These are phyloP conservation scores for Ips typographus DNA, from an alignment of 1,140 invertebrate genomes.

Conservation along the genomic window DNA sequence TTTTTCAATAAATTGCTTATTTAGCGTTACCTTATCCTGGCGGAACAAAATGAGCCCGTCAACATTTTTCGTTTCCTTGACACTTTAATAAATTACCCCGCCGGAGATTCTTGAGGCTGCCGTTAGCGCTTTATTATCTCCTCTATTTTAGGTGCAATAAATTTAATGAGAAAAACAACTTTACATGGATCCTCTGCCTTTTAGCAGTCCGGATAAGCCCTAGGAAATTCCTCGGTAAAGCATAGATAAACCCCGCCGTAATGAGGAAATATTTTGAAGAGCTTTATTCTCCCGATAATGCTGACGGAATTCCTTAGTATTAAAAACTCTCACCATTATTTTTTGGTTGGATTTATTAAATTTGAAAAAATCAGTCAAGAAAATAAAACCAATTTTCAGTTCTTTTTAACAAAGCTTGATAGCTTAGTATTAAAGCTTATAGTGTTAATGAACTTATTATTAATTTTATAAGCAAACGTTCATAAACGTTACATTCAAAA, in stretches of 20 bases:
- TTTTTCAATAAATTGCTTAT: constrained; percentile 29
- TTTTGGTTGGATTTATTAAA: too few species aligned
- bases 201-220: constrained; percentile 14
- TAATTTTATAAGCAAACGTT: too few species aligned
- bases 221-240: constrained; percentile 8
- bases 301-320: too few species aligned
- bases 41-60: constrained; percentile 22
- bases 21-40: constrained; percentile 20
- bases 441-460: too few species aligned
- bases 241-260: not conserved
- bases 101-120: constrained; percentile 27
- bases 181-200: constrained; percentile 17
- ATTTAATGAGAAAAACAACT: constrained; percentile 29
- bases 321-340: too few species aligned
- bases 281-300: not conserved
- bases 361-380: too few species aligned
- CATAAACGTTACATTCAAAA: too few species aligned
- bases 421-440: too few species aligned
- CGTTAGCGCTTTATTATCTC: constrained; percentile 28
- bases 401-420: too few species aligned
- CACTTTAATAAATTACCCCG: constrained; percentile 24
- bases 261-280: not conserved
- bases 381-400: too few species aligned
- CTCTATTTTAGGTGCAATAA: constrained; percentile 28
- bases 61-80: constrained; percentile 27